Percentiles rank a stretch among this genome's conserved stretches.
These are phyloP conservation scores for Platerodrilus igneus DNA, from an alignment of 2,888 invertebrate species.

Conservation along the genomic window DNA sequence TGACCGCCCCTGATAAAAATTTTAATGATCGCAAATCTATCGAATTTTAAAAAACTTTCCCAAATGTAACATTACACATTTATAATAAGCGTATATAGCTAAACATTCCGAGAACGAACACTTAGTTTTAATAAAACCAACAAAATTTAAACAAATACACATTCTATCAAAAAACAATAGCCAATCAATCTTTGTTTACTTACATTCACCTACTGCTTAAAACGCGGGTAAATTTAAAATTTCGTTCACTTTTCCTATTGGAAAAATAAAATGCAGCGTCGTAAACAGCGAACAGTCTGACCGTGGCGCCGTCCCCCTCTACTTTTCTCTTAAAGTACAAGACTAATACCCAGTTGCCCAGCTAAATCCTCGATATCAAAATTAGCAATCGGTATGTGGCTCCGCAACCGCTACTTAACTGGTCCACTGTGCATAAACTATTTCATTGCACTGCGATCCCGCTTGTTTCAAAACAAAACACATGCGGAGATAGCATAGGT, in stretches of 20 bases:
- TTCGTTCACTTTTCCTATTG: conserved; percentile 11
- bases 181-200: too few relatives aligned
- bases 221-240: conserved; percentile 17
- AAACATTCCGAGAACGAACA: too few relatives aligned
- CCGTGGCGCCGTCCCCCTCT: conserved; percentile 45
- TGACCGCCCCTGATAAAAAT: too few relatives aligned
- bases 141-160: too few relatives aligned
- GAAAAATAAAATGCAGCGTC: conserved; percentile 31
- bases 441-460: conserved; percentile 49
- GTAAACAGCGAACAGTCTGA: conserved; percentile 43
- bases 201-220: too few relatives aligned
- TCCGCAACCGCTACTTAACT: conserved; percentile 31
- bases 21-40: too few relatives aligned
- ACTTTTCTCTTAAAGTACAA: conserved; percentile 41
- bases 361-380: conserved; percentile 27
- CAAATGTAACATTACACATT: too few relatives aligned
- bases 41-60: too few relatives aligned
- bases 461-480: conserved; percentile 51
- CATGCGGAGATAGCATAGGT: conserved; percentile 49
- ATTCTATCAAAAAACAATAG: too few relatives aligned
- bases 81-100: too few relatives aligned
- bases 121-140: too few relatives aligned
- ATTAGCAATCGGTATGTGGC: conserved; percentile 18
- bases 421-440: conserved; percentile 47
- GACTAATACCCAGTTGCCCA: conserved; percentile 45